Conservation (phyloP, 2,113 vertebrate species). For the Dasyurus viverrinus region DNA sequence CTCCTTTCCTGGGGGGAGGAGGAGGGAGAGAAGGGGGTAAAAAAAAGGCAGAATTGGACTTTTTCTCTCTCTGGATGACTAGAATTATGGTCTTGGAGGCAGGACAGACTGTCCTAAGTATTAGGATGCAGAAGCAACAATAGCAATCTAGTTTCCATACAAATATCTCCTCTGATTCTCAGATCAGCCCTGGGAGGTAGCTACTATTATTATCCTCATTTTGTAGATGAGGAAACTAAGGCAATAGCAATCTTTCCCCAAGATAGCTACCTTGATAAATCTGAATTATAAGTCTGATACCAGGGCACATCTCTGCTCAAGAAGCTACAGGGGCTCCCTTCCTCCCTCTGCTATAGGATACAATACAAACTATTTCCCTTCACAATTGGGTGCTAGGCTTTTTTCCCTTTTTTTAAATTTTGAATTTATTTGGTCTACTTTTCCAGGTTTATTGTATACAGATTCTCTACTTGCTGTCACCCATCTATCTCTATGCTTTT, state of each 20-base stretch:
- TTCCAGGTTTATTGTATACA: neutral
- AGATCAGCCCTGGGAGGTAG: too few relatives aligned
- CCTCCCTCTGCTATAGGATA: neutral
- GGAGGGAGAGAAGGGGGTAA: constrained; percentile 3
- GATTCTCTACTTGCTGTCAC: neutral
- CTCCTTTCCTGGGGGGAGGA: constrained; percentile 7
- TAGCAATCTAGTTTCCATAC: neutral
- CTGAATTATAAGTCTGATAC: too few relatives aligned
- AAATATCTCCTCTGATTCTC: too few relatives aligned
- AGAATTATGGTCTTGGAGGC: too few relatives aligned
- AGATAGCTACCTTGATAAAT: too few relatives aligned
- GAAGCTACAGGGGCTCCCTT: neutral
- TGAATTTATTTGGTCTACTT: neutral
- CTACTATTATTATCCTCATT: too few relatives aligned
- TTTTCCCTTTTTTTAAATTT: neutral
- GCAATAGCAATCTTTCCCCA: too few relatives aligned
- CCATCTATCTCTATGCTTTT: neutral
- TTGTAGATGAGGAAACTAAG: too few relatives aligned
- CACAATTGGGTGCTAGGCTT: neutral
- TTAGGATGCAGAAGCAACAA: neutral
- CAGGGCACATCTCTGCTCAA: neutral
- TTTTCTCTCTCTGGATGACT: neutral
- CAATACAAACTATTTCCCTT: neutral
- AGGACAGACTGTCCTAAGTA: neutral
- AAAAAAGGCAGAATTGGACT: neutral